Evolutionary conservation across 2,888 invertebrate genomes (phyloP).

Genomic region (Aphodius granarius): DNA sequence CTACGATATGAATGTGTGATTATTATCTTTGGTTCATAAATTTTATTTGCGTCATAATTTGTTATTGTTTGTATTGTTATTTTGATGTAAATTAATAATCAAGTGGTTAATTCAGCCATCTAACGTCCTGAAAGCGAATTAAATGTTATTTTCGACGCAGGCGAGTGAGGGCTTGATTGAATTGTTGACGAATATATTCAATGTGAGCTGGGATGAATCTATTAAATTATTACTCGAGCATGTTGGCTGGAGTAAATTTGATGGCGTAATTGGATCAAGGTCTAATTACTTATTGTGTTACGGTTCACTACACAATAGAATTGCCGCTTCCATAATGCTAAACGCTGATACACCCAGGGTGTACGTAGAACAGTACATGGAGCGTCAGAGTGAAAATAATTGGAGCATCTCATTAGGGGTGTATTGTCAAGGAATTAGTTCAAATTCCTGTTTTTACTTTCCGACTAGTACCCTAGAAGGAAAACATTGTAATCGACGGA

Average conservation of each 20-base stretch:
- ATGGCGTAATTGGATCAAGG: constrained; percentile 9
- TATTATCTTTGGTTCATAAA: too few species aligned
- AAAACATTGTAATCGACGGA: too few species aligned
- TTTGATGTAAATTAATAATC: not conserved
- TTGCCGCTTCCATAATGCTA: not conserved
- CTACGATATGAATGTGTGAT: too few species aligned
- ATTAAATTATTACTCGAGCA: not conserved
- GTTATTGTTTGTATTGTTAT: not conserved
- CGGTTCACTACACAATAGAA: not conserved
- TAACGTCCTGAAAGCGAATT: not conserved
- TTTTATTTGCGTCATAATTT: too few species aligned
- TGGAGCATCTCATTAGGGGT: not conserved
- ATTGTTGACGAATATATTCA: not conserved
- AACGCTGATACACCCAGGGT: not conserved
- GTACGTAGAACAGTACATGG: not conserved
- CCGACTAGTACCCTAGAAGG: too few species aligned
- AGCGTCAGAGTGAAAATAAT: not conserved
- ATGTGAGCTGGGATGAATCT: not conserved
- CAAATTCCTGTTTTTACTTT: too few species aligned
- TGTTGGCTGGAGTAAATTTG: not conserved
- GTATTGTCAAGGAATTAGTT: too few species aligned
- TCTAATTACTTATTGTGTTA: constrained; percentile 11
- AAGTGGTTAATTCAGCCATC: not conserved
- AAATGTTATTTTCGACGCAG: not conserved
- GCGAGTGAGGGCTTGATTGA: not conserved